Evolutionary conservation across 2,888 invertebrate genomes (phyloP).

Genomic region (Drosophila niveifrons): DNA sequence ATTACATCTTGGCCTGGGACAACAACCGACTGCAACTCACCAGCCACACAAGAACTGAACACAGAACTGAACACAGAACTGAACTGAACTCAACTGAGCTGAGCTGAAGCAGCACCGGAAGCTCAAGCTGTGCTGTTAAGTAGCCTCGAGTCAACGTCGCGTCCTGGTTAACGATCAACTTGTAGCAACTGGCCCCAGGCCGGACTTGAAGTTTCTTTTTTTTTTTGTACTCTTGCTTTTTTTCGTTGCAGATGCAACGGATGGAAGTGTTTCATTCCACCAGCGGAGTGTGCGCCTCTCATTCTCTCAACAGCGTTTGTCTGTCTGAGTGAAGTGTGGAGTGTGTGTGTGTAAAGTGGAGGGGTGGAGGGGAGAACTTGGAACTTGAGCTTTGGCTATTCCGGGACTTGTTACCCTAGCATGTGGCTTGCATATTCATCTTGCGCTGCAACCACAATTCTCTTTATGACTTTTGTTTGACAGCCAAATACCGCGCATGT

Average conservation of each 20-base stretch:
- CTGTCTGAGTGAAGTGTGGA: too few relatives aligned
- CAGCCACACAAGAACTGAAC: slow-evolving; percentile 1
- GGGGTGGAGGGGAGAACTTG: neutral
- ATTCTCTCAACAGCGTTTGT: neutral
- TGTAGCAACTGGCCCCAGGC: slow-evolving; percentile 49
- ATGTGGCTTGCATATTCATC: slow-evolving; percentile 43
- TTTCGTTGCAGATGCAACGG: slow-evolving; percentile 44
- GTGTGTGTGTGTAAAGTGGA: neutral
- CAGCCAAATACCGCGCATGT: neutral
- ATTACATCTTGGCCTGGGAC: slow-evolving; percentile 67
- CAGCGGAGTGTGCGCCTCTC: slow-evolving; percentile 4
- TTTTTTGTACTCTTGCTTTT: neutral
- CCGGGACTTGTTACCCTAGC: slow-evolving; percentile 22
- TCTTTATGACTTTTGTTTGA: slow-evolving; percentile 27
- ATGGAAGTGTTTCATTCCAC: slow-evolving; percentile 53
- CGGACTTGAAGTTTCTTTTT: slow-evolving; percentile 49
- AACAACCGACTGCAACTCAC: slow-evolving; percentile 8
- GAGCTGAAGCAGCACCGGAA: slow-evolving; percentile 57
- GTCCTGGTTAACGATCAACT: slow-evolving; percentile 66
- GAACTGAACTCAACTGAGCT: neutral
- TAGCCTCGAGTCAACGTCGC: slow-evolving; percentile 63
- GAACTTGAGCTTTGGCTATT: slow-evolving; percentile 16
- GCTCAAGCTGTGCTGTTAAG: slow-evolving; percentile 73
- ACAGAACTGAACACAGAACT: slow-evolving; percentile 5
- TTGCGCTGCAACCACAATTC: slow-evolving; percentile 11